Evolutionary conservation across 2,113 vertebrate species (phyloP).

Genomic region (Tyto alba): DNA sequence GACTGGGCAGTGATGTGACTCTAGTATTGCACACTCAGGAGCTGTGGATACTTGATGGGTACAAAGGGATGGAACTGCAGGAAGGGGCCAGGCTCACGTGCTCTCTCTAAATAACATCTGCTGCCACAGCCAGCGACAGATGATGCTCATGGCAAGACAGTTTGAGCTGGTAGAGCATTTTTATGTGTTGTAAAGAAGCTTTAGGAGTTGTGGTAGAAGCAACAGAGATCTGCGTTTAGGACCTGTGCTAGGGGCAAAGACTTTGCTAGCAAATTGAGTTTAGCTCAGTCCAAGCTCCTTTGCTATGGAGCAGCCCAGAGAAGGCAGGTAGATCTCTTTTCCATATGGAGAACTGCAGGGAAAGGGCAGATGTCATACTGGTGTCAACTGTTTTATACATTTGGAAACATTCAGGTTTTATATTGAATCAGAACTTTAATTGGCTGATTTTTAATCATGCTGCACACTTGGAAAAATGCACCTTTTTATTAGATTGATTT

Average conservation of each 20-base stretch:
- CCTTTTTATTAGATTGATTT: not conserved
- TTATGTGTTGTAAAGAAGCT: not conserved
- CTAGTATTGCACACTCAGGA: not conserved
- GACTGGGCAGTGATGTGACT: not conserved
- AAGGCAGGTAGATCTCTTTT: not conserved
- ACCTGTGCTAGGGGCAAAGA: not conserved
- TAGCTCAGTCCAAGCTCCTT: not conserved
- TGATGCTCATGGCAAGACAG: not conserved
- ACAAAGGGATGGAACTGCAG: not conserved
- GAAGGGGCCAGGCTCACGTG: not conserved
- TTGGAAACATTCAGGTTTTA: conserved; percentile 34
- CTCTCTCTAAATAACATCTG: not conserved
- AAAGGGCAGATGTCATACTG: conserved; percentile 27
- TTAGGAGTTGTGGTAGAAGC: not conserved
- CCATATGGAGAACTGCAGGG: not conserved
- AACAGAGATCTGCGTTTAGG: not conserved
- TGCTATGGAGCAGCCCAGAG: not conserved
- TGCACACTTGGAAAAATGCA: conserved; percentile 11
- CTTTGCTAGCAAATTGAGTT: not conserved
- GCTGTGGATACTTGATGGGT: not conserved
- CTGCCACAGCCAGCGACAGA: not conserved
- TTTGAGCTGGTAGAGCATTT: not conserved
- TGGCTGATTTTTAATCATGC: not conserved
- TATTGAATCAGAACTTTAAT: conserved; percentile 31
- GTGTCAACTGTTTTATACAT: conserved; percentile 30